Evolutionary conservation across 1,140 invertebrate genomes (phyloP), one percentile per base, ranked within the genome.

Genomic region (Micrasema longulum): DNA sequence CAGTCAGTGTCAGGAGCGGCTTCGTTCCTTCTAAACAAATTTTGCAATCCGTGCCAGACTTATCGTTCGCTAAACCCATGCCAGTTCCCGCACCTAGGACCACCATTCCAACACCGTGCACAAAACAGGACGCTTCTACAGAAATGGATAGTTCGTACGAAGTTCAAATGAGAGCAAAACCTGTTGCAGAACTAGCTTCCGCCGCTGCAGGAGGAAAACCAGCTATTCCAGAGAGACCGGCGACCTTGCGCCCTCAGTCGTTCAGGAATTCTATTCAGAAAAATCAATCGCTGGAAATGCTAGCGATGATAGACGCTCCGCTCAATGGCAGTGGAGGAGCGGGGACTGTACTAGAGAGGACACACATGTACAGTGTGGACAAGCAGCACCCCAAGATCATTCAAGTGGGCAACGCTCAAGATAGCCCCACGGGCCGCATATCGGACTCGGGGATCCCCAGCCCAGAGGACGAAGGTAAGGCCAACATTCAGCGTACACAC

Each of bases 341-440:
- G 16, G 43, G 45, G 76, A 77, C 83, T 14, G 85, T 87, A 41
- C 79, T 91, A 72, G 89, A 91, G 80, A 84, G 89, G 73, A 86
- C 89, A 38, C 89, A 91, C 74, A 84, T 91, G 73, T 91, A 91
- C 80, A 88, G 86, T 4, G 89, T 91, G 66, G 89, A 91, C 74
- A 91, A 90, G 79, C 89, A 91, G 63, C 90, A 91, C 80, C 89
- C 90, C 64, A 88, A 89, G 69, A 87, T 91, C 77, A 90, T 91
- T 74, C 87, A 89, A 77, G 86, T 86, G 77, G 85, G 81, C 20
- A 77, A 71, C 11, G 36, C 52, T 12, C 62, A 48, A 67, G 47
- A 67, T 11, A 69, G 20, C 43, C 57, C 20, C 22, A 18, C 43
- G 71, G 76, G 50, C n/a, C 55, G 53, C 18, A 12, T 64, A 4